Evolutionary conservation across 2,888 invertebrate species (phyloP).

Genomic region (Apodemia zela): DNA sequence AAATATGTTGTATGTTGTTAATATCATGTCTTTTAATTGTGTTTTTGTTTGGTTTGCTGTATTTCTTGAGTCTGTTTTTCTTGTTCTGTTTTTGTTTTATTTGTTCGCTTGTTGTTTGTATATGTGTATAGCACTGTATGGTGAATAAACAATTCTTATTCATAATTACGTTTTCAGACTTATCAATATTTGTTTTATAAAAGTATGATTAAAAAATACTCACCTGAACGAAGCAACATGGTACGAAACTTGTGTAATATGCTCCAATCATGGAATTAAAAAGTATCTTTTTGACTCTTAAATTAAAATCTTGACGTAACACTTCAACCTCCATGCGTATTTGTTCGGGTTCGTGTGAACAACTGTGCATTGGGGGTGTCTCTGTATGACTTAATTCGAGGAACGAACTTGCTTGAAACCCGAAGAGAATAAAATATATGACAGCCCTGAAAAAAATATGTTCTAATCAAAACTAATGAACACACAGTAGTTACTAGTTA

Average conservation of each 20-base stretch:
- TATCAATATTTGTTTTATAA: no score
- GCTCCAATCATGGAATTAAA: constrained; percentile 91
- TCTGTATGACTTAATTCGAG: constrained; percentile 81
- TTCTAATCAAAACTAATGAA: no score
- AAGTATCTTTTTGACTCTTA: constrained; percentile 92
- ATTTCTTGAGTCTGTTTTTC: no score
- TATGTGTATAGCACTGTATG: no score
- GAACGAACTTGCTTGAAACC: constrained; percentile 87
- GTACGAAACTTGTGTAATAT: constrained; percentile 93
- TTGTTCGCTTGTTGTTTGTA: no score
- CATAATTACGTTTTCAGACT: no score
- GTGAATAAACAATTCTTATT: no score
- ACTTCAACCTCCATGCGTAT: constrained; percentile 92
- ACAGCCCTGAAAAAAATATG: constrained; percentile 80
- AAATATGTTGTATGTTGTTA: no score
- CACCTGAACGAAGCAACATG: constrained; percentile 93
- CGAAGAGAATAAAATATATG: constrained; percentile 91
- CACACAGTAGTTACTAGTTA: no score
- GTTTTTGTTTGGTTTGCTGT: no score
- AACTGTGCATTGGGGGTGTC: constrained; percentile 87
- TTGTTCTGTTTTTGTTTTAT: no score
- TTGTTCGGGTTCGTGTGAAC: constrained; percentile 85
- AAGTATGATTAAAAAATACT: constrained; percentile 29
- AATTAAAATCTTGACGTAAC: constrained; percentile 92
- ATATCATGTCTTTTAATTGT: no score